phyloP scores from a whole-genome alignment of 1,140 invertebrate species.

The Zaprionus nigranus region DNA sequence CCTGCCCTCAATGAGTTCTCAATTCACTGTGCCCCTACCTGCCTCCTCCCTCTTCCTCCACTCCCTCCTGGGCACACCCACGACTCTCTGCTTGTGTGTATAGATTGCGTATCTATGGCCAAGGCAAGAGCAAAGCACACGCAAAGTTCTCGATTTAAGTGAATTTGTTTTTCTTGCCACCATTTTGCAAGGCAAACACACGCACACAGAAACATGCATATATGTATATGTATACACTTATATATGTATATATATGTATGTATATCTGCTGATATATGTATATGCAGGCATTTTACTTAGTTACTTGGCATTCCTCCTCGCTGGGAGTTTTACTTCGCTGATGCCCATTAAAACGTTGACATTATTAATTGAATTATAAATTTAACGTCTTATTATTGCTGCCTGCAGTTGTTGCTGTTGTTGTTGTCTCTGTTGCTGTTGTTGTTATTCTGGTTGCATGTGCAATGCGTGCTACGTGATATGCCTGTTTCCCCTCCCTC shows the following conservation, averaged over 20 bases:
- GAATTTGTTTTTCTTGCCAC: constrained; percentile 26
- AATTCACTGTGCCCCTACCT: constrained; percentile 63
- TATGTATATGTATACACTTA: background rate
- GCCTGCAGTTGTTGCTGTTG: constrained; percentile 1
- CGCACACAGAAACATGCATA: background rate
- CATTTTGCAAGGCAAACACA: constrained; percentile 15
- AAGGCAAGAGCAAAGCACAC: constrained; percentile 14
- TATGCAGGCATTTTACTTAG: background rate
- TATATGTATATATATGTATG: background rate
- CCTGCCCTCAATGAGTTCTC: constrained; percentile 78
- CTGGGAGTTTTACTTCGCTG: constrained; percentile 1
- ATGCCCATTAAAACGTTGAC: constrained; percentile 54
- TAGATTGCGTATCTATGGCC: constrained; percentile 63
- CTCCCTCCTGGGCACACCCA: constrained; percentile 4
- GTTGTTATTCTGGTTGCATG: background rate
- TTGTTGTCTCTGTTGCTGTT: background rate
- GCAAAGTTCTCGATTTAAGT: constrained; percentile 35
- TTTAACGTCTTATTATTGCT: constrained; percentile 78
- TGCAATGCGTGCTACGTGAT: constrained; percentile 19
- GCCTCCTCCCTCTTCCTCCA: background rate
- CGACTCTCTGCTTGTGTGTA: constrained; percentile 36
- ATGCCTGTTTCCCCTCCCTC: constrained; percentile 16
- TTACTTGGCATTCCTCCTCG: constrained; percentile 27
- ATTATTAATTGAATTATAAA: constrained; percentile 85
- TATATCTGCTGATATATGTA: background rate